Evolutionary conservation across 2,113 vertebrate genomes (phyloP), one percentile per base, ranked within the genome.

Genomic region (Vulpes lagopus): DNA sequence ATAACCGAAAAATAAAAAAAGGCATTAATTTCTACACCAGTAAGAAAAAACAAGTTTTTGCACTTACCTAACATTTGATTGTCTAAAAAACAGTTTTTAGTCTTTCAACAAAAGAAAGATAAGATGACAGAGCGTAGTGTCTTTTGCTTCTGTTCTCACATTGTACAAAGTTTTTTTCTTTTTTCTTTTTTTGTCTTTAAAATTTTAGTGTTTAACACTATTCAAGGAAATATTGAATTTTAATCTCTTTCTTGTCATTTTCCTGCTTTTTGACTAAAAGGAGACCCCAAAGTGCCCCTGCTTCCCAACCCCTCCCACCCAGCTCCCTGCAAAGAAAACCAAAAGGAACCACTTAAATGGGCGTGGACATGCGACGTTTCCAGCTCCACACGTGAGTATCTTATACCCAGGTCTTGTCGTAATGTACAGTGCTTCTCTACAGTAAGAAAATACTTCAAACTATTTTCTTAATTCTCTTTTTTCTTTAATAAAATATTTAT

Each of bases 401-500:
- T 98, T 84, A 99, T 98, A 99, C 99, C 99, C 99, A 98, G 98
- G 97, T 98, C 97, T 99, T 97, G 98, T 97, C 98, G 98, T 96
- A 97, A 97, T 98, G 98, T 99, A 99, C 99, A 99, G 98, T 98
- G 98, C 98, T 99, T 99, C 98, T 99, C 98, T 98, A 98, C 99
- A 98, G 98, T 99, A 99, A 99, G 99, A 99, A 99, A 99, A 99
- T 99, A 99, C 99, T 98, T 99, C 98, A 99, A 99, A 99, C 99
- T 99, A 99, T 99, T 99, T 98, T 98, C 98, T 99, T 98, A 98
- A 98, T 99, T 99, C 96, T 98, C 95, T 98, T 97, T 97, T 98
- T 97, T 98, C 98, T 99, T 99, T 99, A 99, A 99, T 99, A 99
- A 99, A 99, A 99, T 99, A 98, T 98, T 98, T 98, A 98, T 98